Conservation (phyloP, 1,140 invertebrate genomes). For the Dreissena polymorpha region DNA sequence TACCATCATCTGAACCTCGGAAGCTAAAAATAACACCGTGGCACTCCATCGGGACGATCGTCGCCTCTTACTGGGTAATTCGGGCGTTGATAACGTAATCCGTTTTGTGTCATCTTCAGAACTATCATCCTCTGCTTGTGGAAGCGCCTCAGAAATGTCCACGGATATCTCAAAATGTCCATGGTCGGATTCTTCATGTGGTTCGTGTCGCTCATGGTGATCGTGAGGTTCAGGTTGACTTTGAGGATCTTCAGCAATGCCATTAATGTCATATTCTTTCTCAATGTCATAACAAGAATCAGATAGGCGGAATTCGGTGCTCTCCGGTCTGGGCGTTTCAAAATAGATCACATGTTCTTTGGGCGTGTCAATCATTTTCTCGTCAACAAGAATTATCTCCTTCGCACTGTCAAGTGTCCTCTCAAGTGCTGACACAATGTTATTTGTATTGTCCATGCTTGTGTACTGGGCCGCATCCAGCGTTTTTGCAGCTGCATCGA, state of each 20-base stretch:
- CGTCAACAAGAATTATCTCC: conserved; percentile 17
- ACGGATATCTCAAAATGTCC: conserved; percentile 39
- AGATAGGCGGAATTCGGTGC: neutral
- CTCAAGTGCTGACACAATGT: conserved; percentile 14
- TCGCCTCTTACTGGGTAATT: neutral
- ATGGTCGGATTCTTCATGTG: neutral
- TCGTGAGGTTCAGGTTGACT: no score
- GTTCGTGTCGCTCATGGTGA: neutral
- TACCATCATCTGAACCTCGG: conserved; percentile 49
- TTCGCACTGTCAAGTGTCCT: conserved; percentile 18
- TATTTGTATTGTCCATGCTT: neutral
- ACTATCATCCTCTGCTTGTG: neutral
- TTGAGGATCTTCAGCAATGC: neutral
- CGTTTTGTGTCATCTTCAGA: conserved; percentile 19
- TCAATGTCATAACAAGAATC: neutral
- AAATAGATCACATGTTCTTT: neutral
- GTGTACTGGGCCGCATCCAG: neutral
- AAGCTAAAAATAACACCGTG: conserved; percentile 48
- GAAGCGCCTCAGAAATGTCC: conserved; percentile 26
- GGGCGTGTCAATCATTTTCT: neutral
- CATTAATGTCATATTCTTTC: neutral
- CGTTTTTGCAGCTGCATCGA: neutral
- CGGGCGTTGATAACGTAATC: neutral
- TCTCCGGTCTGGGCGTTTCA: neutral
- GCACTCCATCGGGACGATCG: conserved; percentile 42